Evolutionary conservation across 2,113 vertebrate genomes (phyloP), one percentile per base, ranked within the genome.

Genomic region (Istiophorus platypterus): DNA sequence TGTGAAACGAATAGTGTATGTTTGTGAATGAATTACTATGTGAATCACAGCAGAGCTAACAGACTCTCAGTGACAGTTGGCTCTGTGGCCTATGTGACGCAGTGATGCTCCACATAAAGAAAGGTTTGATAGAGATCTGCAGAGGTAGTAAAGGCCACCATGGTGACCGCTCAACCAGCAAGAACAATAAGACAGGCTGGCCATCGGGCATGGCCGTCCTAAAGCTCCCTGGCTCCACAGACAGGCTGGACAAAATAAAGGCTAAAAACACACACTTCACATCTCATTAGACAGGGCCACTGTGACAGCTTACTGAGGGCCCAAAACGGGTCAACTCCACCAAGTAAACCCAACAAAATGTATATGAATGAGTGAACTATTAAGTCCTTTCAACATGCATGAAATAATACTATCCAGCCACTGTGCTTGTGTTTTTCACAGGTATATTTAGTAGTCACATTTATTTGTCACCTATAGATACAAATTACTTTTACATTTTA

Each of bases 261-360:
- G 88, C 93, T 93, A 91, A 92, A 93, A 92, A 89, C 91, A 92
- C 91, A 92, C 82, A 90, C 84, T 92, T 94, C 92, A 92, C 92
- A 82, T 92, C 77, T 80, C 85, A 93, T 94, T 93, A 95, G 76
- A 82, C 86, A 69, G 52, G 61, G 34, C 41, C 49, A 12, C 72
- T 58, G 45, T 88, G 92, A 93, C 79, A 73, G 76, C 69, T 58
- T 82, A 67, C 65, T 39, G 71, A 77, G 26, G 68, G 70, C 22
- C 57, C 49, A 76, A 58, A 79, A 77, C 71, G 83, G 49, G 22
- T 56, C 65, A 14, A 31, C 49, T 41, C 47, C 64, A 34, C 22
- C 42, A 47, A 73, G 37, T 58, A 52, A 78, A 75, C 34, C 17
- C 11, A 49, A 8, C 41, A 78, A 58, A 70, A 31, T 68, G 14